Conservation (phyloP, 2,888 invertebrate genomes). For the Caenorhabditis wallacei region DNA sequence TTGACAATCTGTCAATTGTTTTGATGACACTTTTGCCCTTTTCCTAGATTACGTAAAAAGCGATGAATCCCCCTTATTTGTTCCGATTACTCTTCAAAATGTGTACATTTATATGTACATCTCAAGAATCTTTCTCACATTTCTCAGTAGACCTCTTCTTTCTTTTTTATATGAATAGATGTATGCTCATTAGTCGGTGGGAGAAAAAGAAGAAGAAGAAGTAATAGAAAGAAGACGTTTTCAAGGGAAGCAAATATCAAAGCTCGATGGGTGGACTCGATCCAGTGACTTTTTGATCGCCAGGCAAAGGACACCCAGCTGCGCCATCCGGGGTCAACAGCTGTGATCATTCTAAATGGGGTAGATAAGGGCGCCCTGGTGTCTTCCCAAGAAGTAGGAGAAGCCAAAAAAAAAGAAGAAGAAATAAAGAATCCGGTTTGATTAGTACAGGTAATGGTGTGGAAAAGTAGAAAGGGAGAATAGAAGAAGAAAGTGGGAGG, state of each 20-base stretch:
- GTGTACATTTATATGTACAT: constrained; percentile 31
- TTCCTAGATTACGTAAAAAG: constrained; percentile 36
- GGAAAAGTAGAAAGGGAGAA: constrained; percentile 22
- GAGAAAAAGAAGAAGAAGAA: too few species aligned
- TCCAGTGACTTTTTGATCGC: too few species aligned
- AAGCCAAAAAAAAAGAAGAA: not conserved
- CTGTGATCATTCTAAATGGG: too few species aligned
- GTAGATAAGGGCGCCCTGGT: too few species aligned
- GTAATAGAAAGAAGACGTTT: too few species aligned
- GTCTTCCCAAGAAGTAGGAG: not conserved
- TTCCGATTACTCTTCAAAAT: constrained; percentile 40
- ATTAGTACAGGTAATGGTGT: constrained; percentile 52
- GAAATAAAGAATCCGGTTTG: constrained; percentile 38
- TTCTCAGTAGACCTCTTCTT: constrained; percentile 29
- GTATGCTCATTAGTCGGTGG: constrained; percentile 38
- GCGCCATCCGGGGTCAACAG: too few species aligned
- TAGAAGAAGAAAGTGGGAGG: not conserved
- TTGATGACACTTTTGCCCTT: constrained; percentile 29
- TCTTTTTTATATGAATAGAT: not conserved
- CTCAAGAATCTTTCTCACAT: constrained; percentile 34
- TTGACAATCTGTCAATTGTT: constrained; percentile 62
- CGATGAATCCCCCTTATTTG: not conserved
- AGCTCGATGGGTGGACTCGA: too few species aligned
- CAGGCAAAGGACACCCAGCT: too few species aligned
- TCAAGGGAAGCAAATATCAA: too few species aligned